Base-by-base conservation (phyloP, 2,113 vertebrate species). In the Uria lomvia region DNA sequence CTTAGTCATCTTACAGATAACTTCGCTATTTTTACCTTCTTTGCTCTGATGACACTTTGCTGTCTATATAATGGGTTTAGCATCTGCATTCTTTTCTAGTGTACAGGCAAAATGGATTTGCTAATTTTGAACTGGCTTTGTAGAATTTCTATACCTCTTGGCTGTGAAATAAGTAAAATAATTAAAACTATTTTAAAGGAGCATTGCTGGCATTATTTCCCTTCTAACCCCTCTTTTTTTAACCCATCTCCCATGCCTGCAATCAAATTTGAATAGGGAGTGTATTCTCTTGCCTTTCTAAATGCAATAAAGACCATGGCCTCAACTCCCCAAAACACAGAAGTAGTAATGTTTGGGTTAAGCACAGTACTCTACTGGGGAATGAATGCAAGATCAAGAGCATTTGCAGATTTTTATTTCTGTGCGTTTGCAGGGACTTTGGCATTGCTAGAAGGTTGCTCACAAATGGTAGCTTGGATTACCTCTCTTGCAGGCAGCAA, bases 1-100 rank as follows among this genome's bases (percentile, higher is more conserved):
- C 96, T 96, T 96, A 96, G 88, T 96, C 95, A 94, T 96, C 79
- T 96, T 90, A 93, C 82, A 92, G 88, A 94, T 93, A 96, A 94
- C 86, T 96, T 85, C 0, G 47, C 92, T 96, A 96, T 96, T 96
- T 96, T 97, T 96, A 67, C 79, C 50, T 83, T 80, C 88, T 93
- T 93, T 96, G 88, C 96, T 97, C 92, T 92, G 86, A 86, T 95
- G 94, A 75, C 83, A 94, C 60, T 94, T 96, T 0, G 2, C 92
- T 94, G 71, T 88, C 92, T 96, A 36, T 82, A 71, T 88, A 92
- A 86, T 63, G 74, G 65, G 49, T 95, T 94, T 95, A 94, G 76
- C 92, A 95, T 92, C 73, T 34, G 8, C 83, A 52, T 93, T 96
- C 75, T 91, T 87, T 67, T 67, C 63, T 80, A 36, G 42, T 60